Evolutionary conservation across 2,888 invertebrate genomes (phyloP).

Genomic region (Rhingia rostrata): DNA sequence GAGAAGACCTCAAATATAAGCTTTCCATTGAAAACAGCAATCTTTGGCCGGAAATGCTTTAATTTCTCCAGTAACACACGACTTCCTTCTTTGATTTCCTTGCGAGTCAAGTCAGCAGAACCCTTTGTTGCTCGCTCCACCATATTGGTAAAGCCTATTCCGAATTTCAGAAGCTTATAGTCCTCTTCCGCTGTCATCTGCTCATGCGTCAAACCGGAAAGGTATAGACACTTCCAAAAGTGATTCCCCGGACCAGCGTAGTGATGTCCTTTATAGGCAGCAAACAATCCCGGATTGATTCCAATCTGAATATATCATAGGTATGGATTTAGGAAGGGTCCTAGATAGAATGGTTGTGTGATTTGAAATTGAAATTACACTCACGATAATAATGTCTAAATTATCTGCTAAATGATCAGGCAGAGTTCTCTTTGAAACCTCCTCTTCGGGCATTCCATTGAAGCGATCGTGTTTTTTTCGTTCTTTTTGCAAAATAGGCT

Average conservation of each 20-base stretch:
- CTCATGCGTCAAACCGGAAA: constrained; percentile 96
- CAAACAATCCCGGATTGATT: constrained; percentile 98
- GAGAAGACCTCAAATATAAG: constrained; percentile 98
- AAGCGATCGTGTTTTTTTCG: constrained; percentile 97
- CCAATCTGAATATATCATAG: constrained; percentile 89
- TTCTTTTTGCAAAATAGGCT: constrained; percentile 86
- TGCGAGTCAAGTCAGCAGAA: constrained; percentile 95
- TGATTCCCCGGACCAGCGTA: constrained; percentile 99
- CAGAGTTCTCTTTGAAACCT: constrained; percentile 95
- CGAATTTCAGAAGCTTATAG: constrained; percentile 94
- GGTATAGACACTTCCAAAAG: constrained; percentile 98
- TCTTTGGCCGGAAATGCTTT: constrained; percentile 95
- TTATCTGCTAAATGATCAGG: constrained; percentile 97
- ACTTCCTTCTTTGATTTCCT: constrained; percentile 97
- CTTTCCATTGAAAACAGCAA: constrained; percentile 99
- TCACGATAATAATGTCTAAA: constrained; percentile 99
- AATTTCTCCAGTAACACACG: constrained; percentile 94
- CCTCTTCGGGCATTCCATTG: constrained; percentile 98
- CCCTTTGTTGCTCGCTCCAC: constrained; percentile 97
- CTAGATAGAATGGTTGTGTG: not conserved
- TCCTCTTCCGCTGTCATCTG: constrained; percentile 99
- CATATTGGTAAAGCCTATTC: constrained; percentile 99
- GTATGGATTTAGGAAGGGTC: not conserved
- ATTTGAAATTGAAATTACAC: constrained; percentile 85
- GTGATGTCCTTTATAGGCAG: constrained; percentile 98